A percentile compares a stretch with the other conserved stretches of the same genome.
Conservation (phyloP, 1,140 invertebrate genomes). For the Nebria ingens region DNA sequence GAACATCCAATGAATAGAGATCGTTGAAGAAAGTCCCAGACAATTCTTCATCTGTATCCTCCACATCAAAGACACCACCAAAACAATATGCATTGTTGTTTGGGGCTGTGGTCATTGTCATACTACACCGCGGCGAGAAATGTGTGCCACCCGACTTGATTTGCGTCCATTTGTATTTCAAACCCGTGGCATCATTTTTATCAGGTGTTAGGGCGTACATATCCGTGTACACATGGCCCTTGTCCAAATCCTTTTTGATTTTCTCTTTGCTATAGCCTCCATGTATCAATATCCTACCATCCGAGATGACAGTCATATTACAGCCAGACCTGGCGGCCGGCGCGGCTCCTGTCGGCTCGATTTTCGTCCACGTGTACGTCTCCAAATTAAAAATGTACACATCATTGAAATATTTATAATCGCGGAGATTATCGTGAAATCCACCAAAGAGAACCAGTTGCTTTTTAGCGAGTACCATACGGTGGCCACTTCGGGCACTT, state of each 20-base stretch:
- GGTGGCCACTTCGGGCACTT: slow-evolving; percentile 77
- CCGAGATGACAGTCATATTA: slow-evolving; percentile 49
- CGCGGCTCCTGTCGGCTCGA: slow-evolving; percentile 52
- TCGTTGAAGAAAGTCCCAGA: slow-evolving; percentile 76
- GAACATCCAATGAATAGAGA: slow-evolving; percentile 63
- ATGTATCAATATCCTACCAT: slow-evolving; percentile 64
- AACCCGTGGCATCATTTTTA: slow-evolving; percentile 50
- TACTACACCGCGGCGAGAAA: slow-evolving; percentile 58
- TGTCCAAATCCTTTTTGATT: slow-evolving; percentile 70
- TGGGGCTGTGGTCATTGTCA: slow-evolving; percentile 34
- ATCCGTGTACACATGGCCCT: slow-evolving; percentile 70
- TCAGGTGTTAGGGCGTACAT: slow-evolving; percentile 59
- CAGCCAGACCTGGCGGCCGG: slow-evolving; percentile 67
- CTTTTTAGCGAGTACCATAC: slow-evolving; percentile 72
- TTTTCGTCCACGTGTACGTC: slow-evolving; percentile 66
- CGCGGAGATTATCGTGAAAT: slow-evolving; percentile 78
- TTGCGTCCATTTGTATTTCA: slow-evolving; percentile 66
- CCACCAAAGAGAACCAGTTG: slow-evolving; percentile 82
- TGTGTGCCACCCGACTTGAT: slow-evolving; percentile 57
- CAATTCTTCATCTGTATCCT: slow-evolving; percentile 72
- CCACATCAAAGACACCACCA: slow-evolving; percentile 73
- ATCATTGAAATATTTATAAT: slow-evolving; percentile 88
- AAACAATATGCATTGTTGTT: slow-evolving; percentile 51
- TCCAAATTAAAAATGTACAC: slow-evolving; percentile 73
- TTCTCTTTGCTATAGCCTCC: slow-evolving; percentile 79